These are phyloP conservation scores for Eupithecia vulgata DNA, from an alignment of 2,888 invertebrate species.

Conservation along the genomic window DNA sequence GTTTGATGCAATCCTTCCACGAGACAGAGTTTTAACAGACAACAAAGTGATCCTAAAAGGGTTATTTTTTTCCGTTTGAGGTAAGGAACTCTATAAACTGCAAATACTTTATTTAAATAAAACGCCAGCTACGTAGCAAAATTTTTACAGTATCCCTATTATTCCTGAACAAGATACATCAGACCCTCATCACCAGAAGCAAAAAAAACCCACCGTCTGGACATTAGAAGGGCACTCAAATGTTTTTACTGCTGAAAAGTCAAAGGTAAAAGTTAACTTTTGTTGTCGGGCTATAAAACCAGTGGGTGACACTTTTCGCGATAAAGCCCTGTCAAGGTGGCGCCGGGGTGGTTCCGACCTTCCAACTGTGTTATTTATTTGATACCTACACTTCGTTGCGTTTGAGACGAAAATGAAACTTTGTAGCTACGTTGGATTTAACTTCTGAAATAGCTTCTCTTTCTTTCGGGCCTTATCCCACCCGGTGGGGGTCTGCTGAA, in stretches of 20 bases:
- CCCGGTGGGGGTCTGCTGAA: not conserved
- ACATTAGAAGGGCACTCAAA: conserved; percentile 55
- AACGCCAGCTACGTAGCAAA: not conserved
- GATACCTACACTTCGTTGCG: not conserved
- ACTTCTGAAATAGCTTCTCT: not conserved
- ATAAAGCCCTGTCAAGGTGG: conserved; percentile 73
- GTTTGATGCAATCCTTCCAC: too few species aligned
- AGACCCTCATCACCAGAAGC: conserved; percentile 19
- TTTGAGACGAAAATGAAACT: not conserved
- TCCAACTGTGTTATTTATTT: conserved; percentile 67
- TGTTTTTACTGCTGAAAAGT: conserved; percentile 70
- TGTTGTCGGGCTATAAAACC: conserved; percentile 73
- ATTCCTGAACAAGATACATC: conserved; percentile 12
- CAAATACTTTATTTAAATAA: not conserved
- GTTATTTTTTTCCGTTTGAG: too few species aligned
- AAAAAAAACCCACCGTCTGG: conserved; percentile 31
- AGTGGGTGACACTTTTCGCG: conserved; percentile 73
- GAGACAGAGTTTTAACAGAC: too few species aligned
- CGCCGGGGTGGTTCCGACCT: conserved; percentile 49
- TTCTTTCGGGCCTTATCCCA: not conserved
- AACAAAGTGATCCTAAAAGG: too few species aligned
- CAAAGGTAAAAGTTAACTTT: conserved; percentile 75
- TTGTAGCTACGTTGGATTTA: not conserved
- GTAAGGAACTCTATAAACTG: too few species aligned
- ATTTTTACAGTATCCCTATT: not conserved